Percentiles rank a stretch among this genome's conserved stretches.
These are phyloP conservation scores for Strigops habroptila DNA, from an alignment of 2,113 vertebrate species.

Conservation along the genomic window DNA sequence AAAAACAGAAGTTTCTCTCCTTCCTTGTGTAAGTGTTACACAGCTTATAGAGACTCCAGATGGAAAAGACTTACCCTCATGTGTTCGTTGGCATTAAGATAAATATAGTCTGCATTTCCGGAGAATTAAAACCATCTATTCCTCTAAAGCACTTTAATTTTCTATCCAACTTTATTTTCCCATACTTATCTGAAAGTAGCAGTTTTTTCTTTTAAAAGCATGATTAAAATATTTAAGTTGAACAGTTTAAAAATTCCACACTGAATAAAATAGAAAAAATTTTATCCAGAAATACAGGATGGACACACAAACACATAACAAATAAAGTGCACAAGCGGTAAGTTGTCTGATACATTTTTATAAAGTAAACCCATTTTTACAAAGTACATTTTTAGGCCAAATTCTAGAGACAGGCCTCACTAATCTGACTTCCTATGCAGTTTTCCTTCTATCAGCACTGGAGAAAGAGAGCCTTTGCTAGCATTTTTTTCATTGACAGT, in stretches of 20 bases:
- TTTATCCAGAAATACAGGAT: constrained; percentile 52
- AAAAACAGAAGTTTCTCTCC: neutral
- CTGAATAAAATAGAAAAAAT: neutral
- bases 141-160: neutral
- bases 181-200: neutral
- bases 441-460: neutral
- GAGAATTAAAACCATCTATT: neutral
- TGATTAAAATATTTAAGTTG: neutral
- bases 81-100: constrained; percentile 20
- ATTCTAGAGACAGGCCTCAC: neutral
- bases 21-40: neutral
- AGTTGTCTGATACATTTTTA: neutral
- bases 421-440: neutral
- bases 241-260: neutral
- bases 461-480: neutral
- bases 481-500: neutral
- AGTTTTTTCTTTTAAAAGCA: neutral
- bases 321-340: neutral
- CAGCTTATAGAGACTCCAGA: constrained; percentile 39
- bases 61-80: constrained; percentile 1
- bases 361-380: neutral
- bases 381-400: neutral
- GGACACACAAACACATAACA: neutral
- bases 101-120: constrained; percentile 12
- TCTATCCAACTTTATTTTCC: neutral